phyloP scores from a whole-genome alignment of 2,797 vertebrate genomes.

The Corythornis leucogaster region DNA sequence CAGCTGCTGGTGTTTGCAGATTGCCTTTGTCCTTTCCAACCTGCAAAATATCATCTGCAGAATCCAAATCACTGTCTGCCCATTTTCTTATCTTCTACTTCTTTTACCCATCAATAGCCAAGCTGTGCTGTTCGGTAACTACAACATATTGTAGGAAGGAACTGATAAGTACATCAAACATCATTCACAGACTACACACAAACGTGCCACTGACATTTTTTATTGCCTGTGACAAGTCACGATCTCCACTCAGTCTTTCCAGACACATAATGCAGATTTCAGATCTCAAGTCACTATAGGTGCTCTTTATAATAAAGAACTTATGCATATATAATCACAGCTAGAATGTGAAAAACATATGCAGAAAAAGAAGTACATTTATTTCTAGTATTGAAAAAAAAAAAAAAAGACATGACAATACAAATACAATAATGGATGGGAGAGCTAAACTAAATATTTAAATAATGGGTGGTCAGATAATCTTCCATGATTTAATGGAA shows the following conservation, averaged over 20 bases:
- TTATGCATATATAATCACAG: background rate
- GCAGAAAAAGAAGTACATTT: background rate
- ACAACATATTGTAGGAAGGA: conserved; percentile 55
- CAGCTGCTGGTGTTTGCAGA: conserved; percentile 43
- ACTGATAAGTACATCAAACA: conserved; percentile 69
- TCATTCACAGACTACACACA: conserved; percentile 47
- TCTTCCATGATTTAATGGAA: background rate
- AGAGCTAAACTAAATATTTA: background rate
- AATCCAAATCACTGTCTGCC: conserved; percentile 63
- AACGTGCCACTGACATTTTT: conserved; percentile 38
- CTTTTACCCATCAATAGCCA: conserved; percentile 59
- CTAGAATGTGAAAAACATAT: background rate
- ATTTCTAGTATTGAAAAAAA: background rate
- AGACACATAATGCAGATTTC: conserved; percentile 47
- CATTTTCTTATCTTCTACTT: conserved; percentile 57
- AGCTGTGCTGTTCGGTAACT: conserved; percentile 40
- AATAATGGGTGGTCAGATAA: background rate
- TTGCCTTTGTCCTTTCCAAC: conserved; percentile 70
- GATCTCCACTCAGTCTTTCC: conserved; percentile 6
- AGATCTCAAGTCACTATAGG: background rate
- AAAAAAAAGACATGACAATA: too few species aligned
- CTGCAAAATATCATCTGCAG: conserved; percentile 63
- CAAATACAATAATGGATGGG: background rate
- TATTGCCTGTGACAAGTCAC: conserved; percentile 56
- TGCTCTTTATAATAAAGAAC: conserved; percentile 5